These are phyloP conservation scores for Campaea margaritaria DNA, from an alignment of 2,888 invertebrate species.

Conservation along the genomic window DNA sequence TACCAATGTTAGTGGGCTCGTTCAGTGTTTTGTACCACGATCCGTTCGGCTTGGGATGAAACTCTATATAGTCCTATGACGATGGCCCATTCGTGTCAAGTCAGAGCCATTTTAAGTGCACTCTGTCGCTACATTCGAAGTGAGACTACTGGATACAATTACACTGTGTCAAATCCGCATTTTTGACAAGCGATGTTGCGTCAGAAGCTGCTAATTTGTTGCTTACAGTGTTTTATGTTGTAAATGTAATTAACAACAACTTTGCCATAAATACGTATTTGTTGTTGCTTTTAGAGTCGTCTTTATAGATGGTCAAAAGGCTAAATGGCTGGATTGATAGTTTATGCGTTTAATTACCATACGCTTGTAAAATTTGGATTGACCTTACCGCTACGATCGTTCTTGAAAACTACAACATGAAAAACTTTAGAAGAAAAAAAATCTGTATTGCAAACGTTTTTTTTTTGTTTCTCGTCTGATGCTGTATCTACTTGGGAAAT, in stretches of 20 bases:
- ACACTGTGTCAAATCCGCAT: conserved; percentile 22
- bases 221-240: conserved; percentile 21
- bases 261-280: conserved; percentile 26
- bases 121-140: background rate
- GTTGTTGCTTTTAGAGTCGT: conserved; percentile 23
- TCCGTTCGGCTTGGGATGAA: no score
- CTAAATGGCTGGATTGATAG: conserved; percentile 16
- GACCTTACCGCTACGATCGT: background rate
- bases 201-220: conserved; percentile 27
- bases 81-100: no score
- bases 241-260: conserved; percentile 25
- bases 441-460: no score
- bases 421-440: no score
- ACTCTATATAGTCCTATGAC: no score
- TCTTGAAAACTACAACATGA: no score
- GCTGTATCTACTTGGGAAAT: no score
- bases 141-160: conserved; percentile 11
- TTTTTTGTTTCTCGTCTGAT: no score
- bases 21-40: no score
- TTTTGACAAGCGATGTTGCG: conserved; percentile 11
- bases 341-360: background rate
- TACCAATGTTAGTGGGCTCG: no score
- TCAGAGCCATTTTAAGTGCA: no score
- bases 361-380: background rate
- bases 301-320: conserved; percentile 33